phyloP scores from a whole-genome alignment of 2,888 invertebrate genomes.

The Lithosia quadra region DNA sequence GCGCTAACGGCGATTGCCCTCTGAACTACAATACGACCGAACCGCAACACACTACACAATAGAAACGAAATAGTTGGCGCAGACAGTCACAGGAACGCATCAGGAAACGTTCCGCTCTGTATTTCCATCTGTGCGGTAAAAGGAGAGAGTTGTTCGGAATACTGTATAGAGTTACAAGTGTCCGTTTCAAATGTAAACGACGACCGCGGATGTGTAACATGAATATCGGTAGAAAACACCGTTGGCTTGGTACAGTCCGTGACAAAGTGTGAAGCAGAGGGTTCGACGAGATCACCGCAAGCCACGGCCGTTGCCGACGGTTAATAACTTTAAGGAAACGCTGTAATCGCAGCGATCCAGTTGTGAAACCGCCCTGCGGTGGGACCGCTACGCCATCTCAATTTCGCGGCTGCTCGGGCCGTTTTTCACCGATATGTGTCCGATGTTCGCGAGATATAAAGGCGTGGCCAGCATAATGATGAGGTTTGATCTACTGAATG shows the following conservation, averaged over 20 bases:
- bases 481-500: constrained; percentile 53
- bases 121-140: constrained; percentile 75
- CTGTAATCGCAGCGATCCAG: constrained; percentile 70
- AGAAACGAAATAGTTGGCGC: constrained; percentile 65
- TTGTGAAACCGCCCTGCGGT: constrained; percentile 68
- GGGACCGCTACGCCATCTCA: constrained; percentile 69
- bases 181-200: constrained; percentile 73
- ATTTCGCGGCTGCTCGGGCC: constrained; percentile 57
- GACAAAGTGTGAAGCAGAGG: constrained; percentile 55
- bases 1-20: constrained; percentile 76
- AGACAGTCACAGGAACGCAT: constrained; percentile 61
- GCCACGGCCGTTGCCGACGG: constrained; percentile 68
- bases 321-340: constrained; percentile 75
- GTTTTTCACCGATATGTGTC: constrained; percentile 64
- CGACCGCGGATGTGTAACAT: constrained; percentile 79
- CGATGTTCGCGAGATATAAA: constrained; percentile 61
- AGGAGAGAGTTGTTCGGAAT: constrained; percentile 79
- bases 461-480: constrained; percentile 63
- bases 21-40: constrained; percentile 73
- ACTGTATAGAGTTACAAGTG: constrained; percentile 75
- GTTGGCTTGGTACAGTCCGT: constrained; percentile 57
- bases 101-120: constrained; percentile 85
- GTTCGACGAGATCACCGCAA: constrained; percentile 62
- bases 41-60: constrained; percentile 66
- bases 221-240: constrained; percentile 63